These are phyloP conservation scores for Drosophila paranaensis DNA, from an alignment of 2,888 invertebrate genomes.

Conservation along the genomic window DNA sequence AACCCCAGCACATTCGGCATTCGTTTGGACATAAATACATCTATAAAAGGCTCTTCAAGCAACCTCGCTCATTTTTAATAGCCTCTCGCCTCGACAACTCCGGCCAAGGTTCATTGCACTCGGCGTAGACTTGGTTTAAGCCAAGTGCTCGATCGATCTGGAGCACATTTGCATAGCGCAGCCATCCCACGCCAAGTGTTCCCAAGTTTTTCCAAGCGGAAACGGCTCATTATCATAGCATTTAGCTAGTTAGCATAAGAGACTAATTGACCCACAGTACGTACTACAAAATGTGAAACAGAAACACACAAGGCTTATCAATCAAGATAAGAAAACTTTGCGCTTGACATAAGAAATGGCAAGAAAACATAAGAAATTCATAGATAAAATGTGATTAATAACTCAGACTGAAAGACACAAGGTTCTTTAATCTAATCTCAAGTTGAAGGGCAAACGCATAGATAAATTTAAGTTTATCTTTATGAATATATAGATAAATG, in stretches of 20 bases:
- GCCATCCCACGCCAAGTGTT: conserved; percentile 45
- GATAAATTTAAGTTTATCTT: neutral
- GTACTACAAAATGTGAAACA: neutral
- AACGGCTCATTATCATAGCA: conserved; percentile 59
- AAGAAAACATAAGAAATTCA: neutral
- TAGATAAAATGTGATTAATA: conserved; percentile 6
- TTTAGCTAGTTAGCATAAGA: conserved; percentile 46
- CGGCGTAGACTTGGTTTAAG: neutral
- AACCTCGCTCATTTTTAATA: conserved; percentile 38
- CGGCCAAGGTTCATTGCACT: conserved; percentile 58
- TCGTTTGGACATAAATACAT: neutral
- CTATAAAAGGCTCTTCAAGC: neutral
- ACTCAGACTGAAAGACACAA: neutral
- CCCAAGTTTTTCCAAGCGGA: conserved; percentile 41
- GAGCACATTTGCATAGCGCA: conserved; percentile 53
- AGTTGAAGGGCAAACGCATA: neutral
- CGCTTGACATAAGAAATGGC: conserved; percentile 1
- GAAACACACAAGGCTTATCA: conserved; percentile 35
- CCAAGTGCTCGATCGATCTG: conserved; percentile 40
- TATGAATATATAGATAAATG: too few species aligned
- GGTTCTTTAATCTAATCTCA: conserved; percentile 58
- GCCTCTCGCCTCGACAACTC: conserved; percentile 40
- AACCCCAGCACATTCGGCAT: too few species aligned
- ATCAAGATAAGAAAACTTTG: conserved; percentile 17
- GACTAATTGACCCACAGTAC: conserved; percentile 41